Evolutionary conservation across 2,888 invertebrate genomes (phyloP), one percentile per base, ranked within the genome.

Genomic region (Diachrysia chrysitis): DNA sequence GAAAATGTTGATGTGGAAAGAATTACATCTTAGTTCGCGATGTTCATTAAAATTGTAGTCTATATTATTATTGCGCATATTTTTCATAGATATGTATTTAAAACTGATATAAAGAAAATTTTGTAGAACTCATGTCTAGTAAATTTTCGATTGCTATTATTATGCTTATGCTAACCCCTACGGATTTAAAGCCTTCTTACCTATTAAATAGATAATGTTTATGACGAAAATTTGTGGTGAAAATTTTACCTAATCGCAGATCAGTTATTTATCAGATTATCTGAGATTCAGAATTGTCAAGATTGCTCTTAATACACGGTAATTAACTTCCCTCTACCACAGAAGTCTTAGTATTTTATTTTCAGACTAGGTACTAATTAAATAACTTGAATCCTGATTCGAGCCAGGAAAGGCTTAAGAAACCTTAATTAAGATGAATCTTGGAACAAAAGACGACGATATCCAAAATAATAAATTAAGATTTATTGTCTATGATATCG

Each of bases 1-100:
- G 82, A 81, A 83, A 85, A 82, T 81, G 83, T 83, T 76, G 68
- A 48, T 19, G 58, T 16, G 58, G 67, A 74, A 75, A 77, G 78
- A 79, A 79, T 79, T 72, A 78, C 76, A 69, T 81, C 78, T 83
- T 72, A 63, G 70, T 71, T 78, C 69, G 54, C 69, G 69, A 63
- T 75, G 78, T 78, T 83, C 80, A 82, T 80, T 79, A 77, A 63
- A 61, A 32, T 59, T 60, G 25, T n/a, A 14, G 60, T 35, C 57
- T 58, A 63, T 55, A 63, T 21, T 66, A 54, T n/a, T n/a, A n/a
- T n/a, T n/a, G n/a, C n/a, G n/a, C n/a, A n/a, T n/a, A n/a, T n/a
- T n/a, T n/a, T n/a, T n/a, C n/a, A n/a, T n/a, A n/a, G n/a, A n/a
- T n/a, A n/a, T n/a, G n/a, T n/a, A n/a, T n/a, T n/a, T n/a, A n/a